Base-by-base conservation (phyloP, 2,888 invertebrate species). In the Lysandra coridon region DNA sequence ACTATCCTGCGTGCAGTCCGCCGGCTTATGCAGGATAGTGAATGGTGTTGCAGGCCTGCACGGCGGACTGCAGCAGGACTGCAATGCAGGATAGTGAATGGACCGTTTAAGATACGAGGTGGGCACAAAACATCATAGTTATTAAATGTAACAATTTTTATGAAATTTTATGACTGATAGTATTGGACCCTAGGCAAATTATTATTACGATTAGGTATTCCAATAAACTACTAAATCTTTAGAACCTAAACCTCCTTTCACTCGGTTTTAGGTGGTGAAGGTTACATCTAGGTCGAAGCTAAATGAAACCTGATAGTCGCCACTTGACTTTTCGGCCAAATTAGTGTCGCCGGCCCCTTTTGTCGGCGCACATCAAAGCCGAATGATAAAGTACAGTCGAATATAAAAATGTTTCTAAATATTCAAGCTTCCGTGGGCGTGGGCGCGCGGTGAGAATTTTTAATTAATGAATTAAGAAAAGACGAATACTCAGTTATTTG, bases 281-380 rank as follows among this genome's bases (percentile, higher is more conserved):
- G 79, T 82, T 80, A 79, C 33, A 82, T 82, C 80, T 82, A 83
- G 82, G 82, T 81, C 81, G 79, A 80, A 80, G 81, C 80, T 81
- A 82, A 81, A 81, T 84, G 82, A 44, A 62, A 79, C 23, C 33
- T 75, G 84, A 85, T 84, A 85, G 85, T 85, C 83, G 80, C 80
- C 83, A 85, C 83, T 85, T 83, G 84, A 85, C 82, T 84, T 84
- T 84, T 84, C 83, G 87, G 86, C 85, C 80, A 84, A 85, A 87
- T 88, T 87, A 88, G 88, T 87, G 84, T 82, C 82, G 82, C 83
- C 87, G 86, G 86, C 80, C 79, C 80, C 85, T 88, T 88, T 87
- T 88, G 88, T 86, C 88, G 89, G 88, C 85, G 49, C 62, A 84
- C 83, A 80, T 87, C 87, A 89, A 88, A 88, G 76, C 53, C 84